Evolutionary conservation across 2,797 vertebrate genomes (phyloP).

Genomic region (Trematomus bernacchii): DNA sequence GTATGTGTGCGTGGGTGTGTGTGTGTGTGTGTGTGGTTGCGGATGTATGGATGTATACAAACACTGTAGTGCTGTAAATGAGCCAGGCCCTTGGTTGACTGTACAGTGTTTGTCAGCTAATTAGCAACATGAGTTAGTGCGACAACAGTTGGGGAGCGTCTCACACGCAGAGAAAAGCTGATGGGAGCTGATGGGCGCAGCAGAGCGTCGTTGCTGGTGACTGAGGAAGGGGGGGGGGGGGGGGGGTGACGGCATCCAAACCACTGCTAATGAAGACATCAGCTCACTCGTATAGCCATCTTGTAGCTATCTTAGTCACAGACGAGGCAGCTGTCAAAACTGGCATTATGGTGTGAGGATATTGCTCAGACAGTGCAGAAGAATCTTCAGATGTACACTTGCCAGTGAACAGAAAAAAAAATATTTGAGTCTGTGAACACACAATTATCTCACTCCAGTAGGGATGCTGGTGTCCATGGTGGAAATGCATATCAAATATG

Average conservation of each 20-base stretch:
- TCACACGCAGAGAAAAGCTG: slow-evolving; percentile 68
- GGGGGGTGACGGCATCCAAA: slow-evolving; percentile 54
- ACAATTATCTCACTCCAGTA: slow-evolving; percentile 53
- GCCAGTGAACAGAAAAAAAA: slow-evolving; percentile 29
- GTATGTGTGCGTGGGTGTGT: slow-evolving; percentile 14
- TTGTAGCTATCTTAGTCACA: slow-evolving; percentile 58
- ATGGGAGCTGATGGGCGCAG: slow-evolving; percentile 78
- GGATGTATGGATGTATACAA: slow-evolving; percentile 44
- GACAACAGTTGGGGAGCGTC: slow-evolving; percentile 69
- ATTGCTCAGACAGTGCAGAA: slow-evolving; percentile 43
- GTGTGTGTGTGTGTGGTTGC: neutral
- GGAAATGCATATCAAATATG: slow-evolving; percentile 59
- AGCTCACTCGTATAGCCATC: slow-evolving; percentile 45
- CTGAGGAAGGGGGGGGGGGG: slow-evolving; percentile 21
- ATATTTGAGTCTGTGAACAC: slow-evolving; percentile 47
- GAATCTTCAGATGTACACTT: slow-evolving; percentile 45
- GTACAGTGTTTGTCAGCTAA: slow-evolving; percentile 80
- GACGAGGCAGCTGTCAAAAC: slow-evolving; percentile 55
- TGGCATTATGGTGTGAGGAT: slow-evolving; percentile 50
- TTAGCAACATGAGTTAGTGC: slow-evolving; percentile 78
- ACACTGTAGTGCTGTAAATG: slow-evolving; percentile 50
- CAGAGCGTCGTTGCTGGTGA: slow-evolving; percentile 67
- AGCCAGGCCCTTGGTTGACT: slow-evolving; percentile 50
- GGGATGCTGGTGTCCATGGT: slow-evolving; percentile 40
- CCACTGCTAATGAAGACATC: slow-evolving; percentile 79